Evolutionary conservation across 1,140 invertebrate genomes (phyloP), one percentile per base, ranked within the genome.

Genomic region (Pseudomyrmex concolor): DNA sequence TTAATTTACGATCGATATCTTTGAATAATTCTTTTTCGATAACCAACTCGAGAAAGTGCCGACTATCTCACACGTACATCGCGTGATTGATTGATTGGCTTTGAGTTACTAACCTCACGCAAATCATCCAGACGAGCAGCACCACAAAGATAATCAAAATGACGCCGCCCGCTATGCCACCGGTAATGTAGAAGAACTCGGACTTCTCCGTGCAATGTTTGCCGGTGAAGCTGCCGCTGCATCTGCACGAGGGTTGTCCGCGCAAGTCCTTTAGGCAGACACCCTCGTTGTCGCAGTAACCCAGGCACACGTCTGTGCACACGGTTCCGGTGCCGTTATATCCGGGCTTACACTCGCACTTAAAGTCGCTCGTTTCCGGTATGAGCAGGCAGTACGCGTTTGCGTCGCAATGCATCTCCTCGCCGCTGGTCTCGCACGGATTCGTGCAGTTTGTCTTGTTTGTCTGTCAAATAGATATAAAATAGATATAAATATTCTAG

Each of bases 41-140:
- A 45, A 8, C 8, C 3, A 34, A 59, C 9, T 22, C 8, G 13
- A 43, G 17, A 12, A 10, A 12, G 15, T n/a, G n/a, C 34, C 25
- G 25, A 19, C 60, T 74, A 43, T 72, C 7, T 1, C 15, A 1
- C 2, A 9, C 15, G 17, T 50, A 34, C n/a, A 64, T 43, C 34
- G 34, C 34, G 5, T 34, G 22, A 17, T 45, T 15, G 54, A 51
- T 74, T 13, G 2, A 43, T 73, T n/a, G 55, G 51, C 66, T 62
- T 15, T 34, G 34, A 34, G 34, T 34, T 17, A 84, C 72, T 91
- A 92, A 97, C 96, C 97, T 97, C 54, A 98, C 98, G 93, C 98
- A 99, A 89, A 99, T 99, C 98, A 99, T 99, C 98, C 98, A 99
- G 70, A 99, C 97, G 15, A 99, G 96, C 54, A 99, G 95, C 4